Evolutionary conservation across 92 coral and sea anemone genomes (phyloP).

Genomic region (Palythoa grandiflora): DNA sequence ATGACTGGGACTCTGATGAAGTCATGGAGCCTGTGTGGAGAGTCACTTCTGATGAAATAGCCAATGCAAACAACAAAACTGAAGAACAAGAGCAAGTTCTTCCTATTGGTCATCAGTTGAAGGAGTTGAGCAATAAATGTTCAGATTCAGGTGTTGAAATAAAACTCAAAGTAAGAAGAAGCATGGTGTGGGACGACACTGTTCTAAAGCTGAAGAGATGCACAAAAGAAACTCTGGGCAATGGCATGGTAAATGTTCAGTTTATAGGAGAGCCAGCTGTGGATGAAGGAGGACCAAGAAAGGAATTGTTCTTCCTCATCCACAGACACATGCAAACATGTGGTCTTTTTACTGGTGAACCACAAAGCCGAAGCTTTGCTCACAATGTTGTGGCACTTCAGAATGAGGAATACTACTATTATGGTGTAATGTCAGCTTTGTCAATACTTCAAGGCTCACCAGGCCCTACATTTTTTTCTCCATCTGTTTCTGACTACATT

Average conservation of each 20-base stretch:
- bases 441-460: conserved; percentile 72
- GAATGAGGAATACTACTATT: conserved; percentile 62
- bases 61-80: not conserved
- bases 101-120: conserved; percentile 46
- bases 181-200: conserved; percentile 64
- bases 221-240: conserved; percentile 39
- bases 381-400: conserved; percentile 74
- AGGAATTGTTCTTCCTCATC: conserved; percentile 63
- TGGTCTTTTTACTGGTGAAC: conserved; percentile 63
- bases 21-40: conserved; percentile 15
- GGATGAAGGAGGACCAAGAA: conserved; percentile 73
- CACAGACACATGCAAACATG: conserved; percentile 69
- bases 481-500: conserved; percentile 68
- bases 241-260: conserved; percentile 59
- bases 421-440: conserved; percentile 69
- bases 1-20: conserved; percentile 27
- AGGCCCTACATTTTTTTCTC: conserved; percentile 67
- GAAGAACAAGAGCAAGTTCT: conserved; percentile 43
- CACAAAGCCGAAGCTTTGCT: conserved; percentile 53
- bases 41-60: conserved; percentile 8
- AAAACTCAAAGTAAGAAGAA: conserved; percentile 66
- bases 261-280: conserved; percentile 69
- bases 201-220: conserved; percentile 56
- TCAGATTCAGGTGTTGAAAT: conserved; percentile 55
- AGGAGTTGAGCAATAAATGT: conserved; percentile 11